A percentile compares a stretch with the other conserved stretches of the same genome.
phyloP scores from a whole-genome alignment of 2,888 invertebrate species.

The Pogonocherus hispidulus region DNA sequence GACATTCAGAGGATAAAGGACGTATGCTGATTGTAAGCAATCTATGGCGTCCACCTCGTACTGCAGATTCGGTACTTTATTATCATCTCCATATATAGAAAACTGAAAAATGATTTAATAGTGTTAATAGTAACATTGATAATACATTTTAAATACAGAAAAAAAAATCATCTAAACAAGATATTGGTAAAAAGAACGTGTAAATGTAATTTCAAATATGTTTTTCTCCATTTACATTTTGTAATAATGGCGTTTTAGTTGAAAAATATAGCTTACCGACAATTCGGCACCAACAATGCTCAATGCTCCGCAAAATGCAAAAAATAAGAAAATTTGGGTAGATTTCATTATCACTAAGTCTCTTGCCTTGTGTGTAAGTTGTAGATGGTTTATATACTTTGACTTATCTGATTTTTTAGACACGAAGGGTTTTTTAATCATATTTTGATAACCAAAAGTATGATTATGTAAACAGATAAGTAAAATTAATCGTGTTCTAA shows the following conservation, averaged over 20 bases:
- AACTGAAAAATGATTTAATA: constrained; percentile 1
- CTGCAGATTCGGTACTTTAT: neutral
- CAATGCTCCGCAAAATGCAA: neutral
- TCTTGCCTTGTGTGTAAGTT: neutral
- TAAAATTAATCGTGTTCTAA: neutral
- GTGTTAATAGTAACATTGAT: too few species aligned
- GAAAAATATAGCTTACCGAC: too few species aligned
- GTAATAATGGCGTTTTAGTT: too few species aligned
- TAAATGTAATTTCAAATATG: too few species aligned
- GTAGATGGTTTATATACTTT: neutral
- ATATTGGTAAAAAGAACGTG: too few species aligned
- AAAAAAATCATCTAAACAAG: too few species aligned
- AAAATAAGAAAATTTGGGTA: neutral
- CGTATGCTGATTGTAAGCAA: neutral
- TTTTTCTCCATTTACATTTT: too few species aligned
- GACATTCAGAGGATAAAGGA: neutral
- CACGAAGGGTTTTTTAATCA: neutral
- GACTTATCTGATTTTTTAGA: neutral
- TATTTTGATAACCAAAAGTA: neutral
- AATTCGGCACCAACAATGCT: neutral
- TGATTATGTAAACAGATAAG: neutral
- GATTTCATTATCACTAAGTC: neutral
- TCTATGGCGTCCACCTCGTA: constrained; percentile 10
- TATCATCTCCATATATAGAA: neutral
- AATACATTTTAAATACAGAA: too few species aligned